Evolutionary conservation across 2,797 vertebrate genomes (phyloP), one percentile per base, ranked within the genome.

Genomic region (Perodicticus potto): DNA sequence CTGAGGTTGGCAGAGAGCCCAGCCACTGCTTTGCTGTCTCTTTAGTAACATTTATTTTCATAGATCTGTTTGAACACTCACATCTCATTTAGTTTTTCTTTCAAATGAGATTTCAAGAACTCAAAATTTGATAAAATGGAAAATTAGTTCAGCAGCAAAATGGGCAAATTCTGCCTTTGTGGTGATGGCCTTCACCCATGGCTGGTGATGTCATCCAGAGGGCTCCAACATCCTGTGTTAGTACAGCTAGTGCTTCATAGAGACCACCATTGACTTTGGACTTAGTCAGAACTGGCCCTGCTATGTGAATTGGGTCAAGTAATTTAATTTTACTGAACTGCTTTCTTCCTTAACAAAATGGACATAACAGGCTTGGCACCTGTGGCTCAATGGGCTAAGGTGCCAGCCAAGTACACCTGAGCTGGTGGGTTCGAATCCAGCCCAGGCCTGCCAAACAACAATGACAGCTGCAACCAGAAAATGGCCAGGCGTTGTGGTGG

Each of bases 341-440:
- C 19, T 63, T 76, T 63, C 27, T 27, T 87, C 32, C 57, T 92
- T 84, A 63, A 49, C 78, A 95, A 91, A 92, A 81, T 55, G 23
- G 45, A 59, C 16, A 23, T 45, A 32, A n/a, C 40, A 40, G 40
- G 40, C 40, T 40, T 5, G 3, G 45, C 11, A 12, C 45, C 45
- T 49, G 45, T 14, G 12, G 45, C 12, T 49, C 45, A 49, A 11
- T 13, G 12, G 45, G 45, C 40, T 49, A 49, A 11, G 45, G 11
- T 13, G 45, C 45, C 45, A 3, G 45, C 45, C 45, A 11, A 12
- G 12, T 49, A 49, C 12, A 49, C 45, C 11, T 3, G 13, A 11
- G 45, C 11, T 49, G 45, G 2, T 12, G 12, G 45, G 45, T 49
- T 49, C 45, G 12, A 49, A 49, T 11, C 11, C 11, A 49, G 45